Percentiles rank a stretch among this genome's conserved stretches.
Conservation (phyloP, 2,113 vertebrate genomes). For the Mirounga angustirostris region DNA sequence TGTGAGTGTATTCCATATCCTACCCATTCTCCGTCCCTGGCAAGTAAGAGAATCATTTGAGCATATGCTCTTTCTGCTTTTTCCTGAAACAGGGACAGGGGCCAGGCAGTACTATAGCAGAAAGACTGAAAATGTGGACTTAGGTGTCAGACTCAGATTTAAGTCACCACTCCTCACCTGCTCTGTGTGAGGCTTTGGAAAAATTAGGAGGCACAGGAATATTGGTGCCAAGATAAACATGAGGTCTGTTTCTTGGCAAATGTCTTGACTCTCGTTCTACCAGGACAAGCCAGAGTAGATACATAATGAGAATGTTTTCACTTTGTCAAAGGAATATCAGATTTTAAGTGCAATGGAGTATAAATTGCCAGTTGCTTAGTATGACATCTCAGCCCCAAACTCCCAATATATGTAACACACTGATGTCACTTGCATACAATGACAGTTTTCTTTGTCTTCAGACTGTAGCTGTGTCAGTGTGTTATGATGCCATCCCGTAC, state of each 20-base stretch:
- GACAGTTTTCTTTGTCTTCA: conserved; percentile 31
- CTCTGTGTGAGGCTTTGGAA: conserved; percentile 3
- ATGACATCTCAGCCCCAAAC: not conserved
- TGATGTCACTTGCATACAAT: not conserved
- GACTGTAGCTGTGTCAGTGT: conserved; percentile 74
- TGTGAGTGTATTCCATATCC: not conserved
- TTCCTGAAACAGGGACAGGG: not conserved
- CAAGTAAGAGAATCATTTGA: not conserved
- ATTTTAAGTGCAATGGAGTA: not conserved
- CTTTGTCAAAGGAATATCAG: not conserved
- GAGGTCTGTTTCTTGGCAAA: not conserved
- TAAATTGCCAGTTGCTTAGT: not conserved
- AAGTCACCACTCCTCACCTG: not conserved
- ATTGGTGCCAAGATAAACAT: not conserved
- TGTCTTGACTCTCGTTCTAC: not conserved
- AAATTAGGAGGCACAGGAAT: not conserved
- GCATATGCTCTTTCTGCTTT: not conserved
- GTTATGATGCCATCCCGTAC: conserved; percentile 93
- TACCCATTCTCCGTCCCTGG: not conserved
- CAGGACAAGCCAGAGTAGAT: not conserved
- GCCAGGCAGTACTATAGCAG: not conserved
- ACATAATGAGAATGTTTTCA: not conserved
- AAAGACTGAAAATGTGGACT: not conserved
- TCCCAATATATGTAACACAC: not conserved
- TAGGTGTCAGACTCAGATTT: not conserved